phyloP scores from a whole-genome alignment of 2,797 vertebrate genomes.

The Myioborus miniatus region DNA sequence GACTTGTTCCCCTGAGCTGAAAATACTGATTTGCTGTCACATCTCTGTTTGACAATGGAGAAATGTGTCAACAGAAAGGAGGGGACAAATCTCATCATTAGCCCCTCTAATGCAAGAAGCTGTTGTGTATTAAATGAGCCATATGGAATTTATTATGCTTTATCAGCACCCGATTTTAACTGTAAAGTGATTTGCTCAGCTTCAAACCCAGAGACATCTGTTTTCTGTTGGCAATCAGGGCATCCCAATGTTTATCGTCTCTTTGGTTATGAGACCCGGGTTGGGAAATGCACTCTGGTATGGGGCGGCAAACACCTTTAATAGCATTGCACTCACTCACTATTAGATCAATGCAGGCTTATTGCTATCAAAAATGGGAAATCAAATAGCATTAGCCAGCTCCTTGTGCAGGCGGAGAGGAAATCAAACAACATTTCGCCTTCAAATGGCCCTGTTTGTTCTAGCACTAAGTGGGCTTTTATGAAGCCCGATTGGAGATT shows the following conservation, averaged over 20 bases:
- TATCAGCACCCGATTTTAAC: constrained; percentile 97
- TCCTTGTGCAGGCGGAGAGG: constrained; percentile 80
- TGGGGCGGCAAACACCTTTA: constrained; percentile 91
- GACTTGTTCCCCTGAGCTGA: constrained; percentile 84
- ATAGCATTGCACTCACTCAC: constrained; percentile 94
- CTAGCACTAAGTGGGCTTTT: constrained; percentile 94
- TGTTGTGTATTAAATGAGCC: constrained; percentile 98
- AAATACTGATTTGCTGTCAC: constrained; percentile 84
- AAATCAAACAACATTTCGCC: constrained; percentile 91
- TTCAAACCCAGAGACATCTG: constrained; percentile 94
- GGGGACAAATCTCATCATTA: constrained; percentile 81
- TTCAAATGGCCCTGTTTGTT: constrained; percentile 91
- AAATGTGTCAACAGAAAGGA: constrained; percentile 97
- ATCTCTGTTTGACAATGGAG: constrained; percentile 90
- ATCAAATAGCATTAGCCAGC: constrained; percentile 95
- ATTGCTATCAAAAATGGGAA: constrained; percentile 99
- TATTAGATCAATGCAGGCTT: constrained; percentile 97
- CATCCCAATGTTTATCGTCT: constrained; percentile 90
- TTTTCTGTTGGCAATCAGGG: constrained; percentile 91
- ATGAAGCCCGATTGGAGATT: constrained; percentile 89
- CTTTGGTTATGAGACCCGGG: constrained; percentile 92
- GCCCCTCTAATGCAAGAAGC: constrained; percentile 85
- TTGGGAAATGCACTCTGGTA: constrained; percentile 93
- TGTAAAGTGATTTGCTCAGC: constrained; percentile 99
- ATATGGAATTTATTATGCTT: constrained; percentile 99